Evolutionary conservation across 2,888 invertebrate genomes (phyloP).

Genomic region (Terebella lapidaria): DNA sequence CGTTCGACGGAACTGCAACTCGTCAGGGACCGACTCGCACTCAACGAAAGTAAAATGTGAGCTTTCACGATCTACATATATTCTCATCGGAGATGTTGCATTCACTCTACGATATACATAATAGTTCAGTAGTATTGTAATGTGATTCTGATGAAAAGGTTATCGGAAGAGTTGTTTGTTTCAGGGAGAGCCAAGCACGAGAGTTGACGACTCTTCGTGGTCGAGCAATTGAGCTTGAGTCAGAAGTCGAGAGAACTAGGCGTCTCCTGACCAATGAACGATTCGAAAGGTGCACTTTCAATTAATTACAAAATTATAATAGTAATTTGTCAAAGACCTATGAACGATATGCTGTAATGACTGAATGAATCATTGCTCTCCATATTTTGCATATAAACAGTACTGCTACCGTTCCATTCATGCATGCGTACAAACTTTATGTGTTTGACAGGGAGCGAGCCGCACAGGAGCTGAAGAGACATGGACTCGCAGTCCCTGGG

Average conservation of each 20-base stretch:
- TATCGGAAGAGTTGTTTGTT: no score
- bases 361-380: no score
- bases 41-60: constrained; percentile 52
- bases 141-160: no score
- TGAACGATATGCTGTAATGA: no score
- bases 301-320: no score
- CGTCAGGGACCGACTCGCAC: constrained; percentile 48
- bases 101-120: no score
- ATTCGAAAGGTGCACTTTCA: constrained; percentile 54
- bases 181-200: constrained; percentile 49
- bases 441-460: not conserved
- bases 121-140: no score
- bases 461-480: not conserved
- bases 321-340: no score
- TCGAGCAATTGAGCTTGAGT: constrained; percentile 49
- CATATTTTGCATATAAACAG: no score
- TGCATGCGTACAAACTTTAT: not conserved
- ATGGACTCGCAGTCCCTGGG: not conserved
- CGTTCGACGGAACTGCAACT: constrained; percentile 49
- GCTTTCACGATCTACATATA: constrained; percentile 13
- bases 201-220: constrained; percentile 48
- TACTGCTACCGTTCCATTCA: not conserved
- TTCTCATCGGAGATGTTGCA: no score
- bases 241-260: constrained; percentile 48
- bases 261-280: constrained; percentile 51